Conservation (phyloP, 2,888 invertebrate species). For the Osmoderma eremita region DNA sequence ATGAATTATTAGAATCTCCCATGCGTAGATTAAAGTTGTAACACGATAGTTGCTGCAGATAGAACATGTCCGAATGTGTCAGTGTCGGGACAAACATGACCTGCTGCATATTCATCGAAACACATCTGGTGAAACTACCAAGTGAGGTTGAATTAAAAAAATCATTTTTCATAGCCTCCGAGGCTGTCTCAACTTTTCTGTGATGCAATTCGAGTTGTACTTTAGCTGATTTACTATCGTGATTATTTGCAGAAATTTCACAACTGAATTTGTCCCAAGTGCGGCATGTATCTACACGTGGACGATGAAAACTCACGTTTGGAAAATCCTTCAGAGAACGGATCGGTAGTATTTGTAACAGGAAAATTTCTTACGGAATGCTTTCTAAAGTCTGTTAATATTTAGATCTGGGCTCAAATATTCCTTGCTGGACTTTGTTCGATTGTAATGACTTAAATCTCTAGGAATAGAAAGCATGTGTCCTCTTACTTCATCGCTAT, state of each 20-base stretch:
- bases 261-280: not conserved
- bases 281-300: not conserved
- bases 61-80: conserved; percentile 54
- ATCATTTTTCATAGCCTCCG: conserved; percentile 1
- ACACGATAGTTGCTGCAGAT: conserved; percentile 51
- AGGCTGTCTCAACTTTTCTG: conserved; percentile 1
- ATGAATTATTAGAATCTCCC: no score
- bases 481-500: not conserved
- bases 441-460: no score
- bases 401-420: no score
- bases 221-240: not conserved
- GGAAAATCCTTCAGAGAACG: not conserved
- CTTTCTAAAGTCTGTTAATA: no score
- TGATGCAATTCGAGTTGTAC: not conserved
- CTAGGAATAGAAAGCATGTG: no score
- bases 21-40: conserved; percentile 47
- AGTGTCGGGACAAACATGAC: conserved; percentile 53
- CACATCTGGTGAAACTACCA: not conserved
- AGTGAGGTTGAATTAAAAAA: not conserved
- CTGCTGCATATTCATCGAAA: conserved; percentile 52
- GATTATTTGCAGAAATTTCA: conserved; percentile 3
- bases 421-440: no score
- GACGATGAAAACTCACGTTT: conserved; percentile 2
- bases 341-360: no score
- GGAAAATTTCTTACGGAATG: no score